phyloP scores from a whole-genome alignment of 2,797 vertebrate genomes.

The Bovichtus variegatus region DNA sequence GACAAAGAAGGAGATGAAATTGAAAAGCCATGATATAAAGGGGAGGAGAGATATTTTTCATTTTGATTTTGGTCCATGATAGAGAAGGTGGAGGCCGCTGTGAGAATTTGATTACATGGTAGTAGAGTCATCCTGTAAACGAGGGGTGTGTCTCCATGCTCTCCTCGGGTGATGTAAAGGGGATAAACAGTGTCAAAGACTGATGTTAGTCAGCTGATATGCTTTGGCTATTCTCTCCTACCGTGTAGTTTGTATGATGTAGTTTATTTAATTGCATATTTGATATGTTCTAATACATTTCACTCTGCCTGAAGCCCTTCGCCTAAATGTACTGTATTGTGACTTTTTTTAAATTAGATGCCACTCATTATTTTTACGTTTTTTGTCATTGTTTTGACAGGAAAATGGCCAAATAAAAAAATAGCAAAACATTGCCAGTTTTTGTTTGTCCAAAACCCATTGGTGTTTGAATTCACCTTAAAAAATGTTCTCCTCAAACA shows the following conservation, averaged over 20 bases:
- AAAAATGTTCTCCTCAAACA: background rate
- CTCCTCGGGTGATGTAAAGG: constrained; percentile 8
- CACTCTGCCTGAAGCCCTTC: background rate
- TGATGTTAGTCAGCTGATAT: background rate
- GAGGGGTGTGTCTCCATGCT: constrained; percentile 39
- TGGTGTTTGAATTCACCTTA: background rate
- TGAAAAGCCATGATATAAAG: constrained; percentile 66
- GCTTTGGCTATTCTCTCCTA: background rate
- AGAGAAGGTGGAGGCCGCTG: constrained; percentile 24
- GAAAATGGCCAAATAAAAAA: background rate
- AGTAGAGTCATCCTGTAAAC: constrained; percentile 29
- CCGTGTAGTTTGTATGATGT: background rate
- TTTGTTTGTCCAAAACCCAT: background rate
- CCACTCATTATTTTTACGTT: background rate
- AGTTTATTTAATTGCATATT: background rate
- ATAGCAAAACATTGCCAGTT: background rate
- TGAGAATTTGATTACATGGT: constrained; percentile 37
- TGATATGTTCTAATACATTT: background rate
- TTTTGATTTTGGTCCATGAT: constrained; percentile 44
- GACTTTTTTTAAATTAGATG: background rate
- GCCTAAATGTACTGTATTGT: background rate
- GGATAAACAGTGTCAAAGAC: constrained; percentile 29
- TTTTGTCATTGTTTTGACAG: background rate
- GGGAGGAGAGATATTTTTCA: constrained; percentile 19
- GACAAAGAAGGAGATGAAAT: constrained; percentile 64